Conservation (phyloP, 2,797 vertebrate genomes). For the Epinephelus awoara region DNA sequence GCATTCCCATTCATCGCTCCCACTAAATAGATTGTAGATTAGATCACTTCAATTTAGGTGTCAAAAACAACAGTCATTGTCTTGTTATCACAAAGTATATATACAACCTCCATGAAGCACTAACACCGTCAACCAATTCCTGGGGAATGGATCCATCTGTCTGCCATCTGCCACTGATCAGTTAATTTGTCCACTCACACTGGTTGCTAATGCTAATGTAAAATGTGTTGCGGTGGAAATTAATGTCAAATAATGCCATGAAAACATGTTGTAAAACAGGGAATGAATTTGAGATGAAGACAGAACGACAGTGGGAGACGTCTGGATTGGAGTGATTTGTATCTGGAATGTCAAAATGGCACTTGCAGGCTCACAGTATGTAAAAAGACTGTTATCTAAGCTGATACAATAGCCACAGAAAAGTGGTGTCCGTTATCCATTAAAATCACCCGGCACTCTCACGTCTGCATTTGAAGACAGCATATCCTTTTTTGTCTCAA, state of each 20-base stretch:
- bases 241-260: constrained; percentile 17
- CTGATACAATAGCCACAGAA: neutral
- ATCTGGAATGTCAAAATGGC: neutral
- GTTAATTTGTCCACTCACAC: constrained; percentile 64
- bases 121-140: constrained; percentile 56
- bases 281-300: neutral
- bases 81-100: constrained; percentile 53
- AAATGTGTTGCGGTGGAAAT: constrained; percentile 25
- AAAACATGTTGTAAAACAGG: neutral
- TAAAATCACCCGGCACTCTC: neutral
- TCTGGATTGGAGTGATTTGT: neutral
- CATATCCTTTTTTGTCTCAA: neutral
- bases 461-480: neutral
- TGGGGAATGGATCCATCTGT: constrained; percentile 71
- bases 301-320: neutral
- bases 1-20: constrained; percentile 33
- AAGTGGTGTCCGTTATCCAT: no score
- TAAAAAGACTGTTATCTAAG: neutral
- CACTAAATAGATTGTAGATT: constrained; percentile 41
- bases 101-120: constrained; percentile 48
- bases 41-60: constrained; percentile 43
- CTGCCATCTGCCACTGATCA: constrained; percentile 72
- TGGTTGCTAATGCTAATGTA: constrained; percentile 42
- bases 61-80: constrained; percentile 41
- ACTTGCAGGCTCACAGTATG: neutral